Evolutionary conservation across 2,797 vertebrate genomes (phyloP).

Genomic region (Chloroceryle amazona): DNA sequence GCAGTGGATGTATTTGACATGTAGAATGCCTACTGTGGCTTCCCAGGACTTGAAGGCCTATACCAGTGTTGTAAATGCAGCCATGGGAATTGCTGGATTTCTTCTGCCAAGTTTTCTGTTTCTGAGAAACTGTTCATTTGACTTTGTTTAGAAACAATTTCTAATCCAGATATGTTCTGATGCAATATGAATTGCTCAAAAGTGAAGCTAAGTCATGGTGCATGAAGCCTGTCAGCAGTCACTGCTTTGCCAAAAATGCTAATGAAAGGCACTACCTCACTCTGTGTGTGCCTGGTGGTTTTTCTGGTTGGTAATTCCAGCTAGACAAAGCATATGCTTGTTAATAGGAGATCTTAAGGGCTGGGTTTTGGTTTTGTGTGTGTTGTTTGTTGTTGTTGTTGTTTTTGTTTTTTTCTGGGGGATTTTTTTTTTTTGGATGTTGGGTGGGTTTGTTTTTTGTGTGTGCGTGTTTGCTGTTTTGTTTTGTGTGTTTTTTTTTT

Average conservation of each 20-base stretch:
- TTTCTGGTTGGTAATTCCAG: not conserved
- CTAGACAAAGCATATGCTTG: not conserved
- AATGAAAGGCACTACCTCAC: not conserved
- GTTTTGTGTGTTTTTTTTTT: too few species aligned
- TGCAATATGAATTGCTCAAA: not conserved
- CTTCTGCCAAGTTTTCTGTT: not conserved
- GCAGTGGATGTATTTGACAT: not conserved
- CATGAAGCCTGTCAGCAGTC: not conserved
- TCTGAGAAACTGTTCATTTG: not conserved
- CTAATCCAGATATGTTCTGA: not conserved
- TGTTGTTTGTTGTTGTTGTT: too few species aligned
- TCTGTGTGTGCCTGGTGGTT: not conserved
- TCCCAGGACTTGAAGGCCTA: not conserved
- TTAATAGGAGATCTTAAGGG: not conserved
- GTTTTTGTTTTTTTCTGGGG: too few species aligned
- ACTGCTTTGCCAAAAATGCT: rapidly evolving
- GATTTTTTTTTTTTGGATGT: too few species aligned
- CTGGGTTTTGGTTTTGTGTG: not conserved
- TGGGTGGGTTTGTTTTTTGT: too few species aligned
- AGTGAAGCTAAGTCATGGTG: not conserved
- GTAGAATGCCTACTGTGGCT: not conserved
- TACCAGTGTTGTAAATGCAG: not conserved
- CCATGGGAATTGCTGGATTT: not conserved
- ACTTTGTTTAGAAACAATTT: not conserved
- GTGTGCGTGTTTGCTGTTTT: too few species aligned